A percentile compares a stretch with the other conserved stretches of the same genome.
phyloP scores from a whole-genome alignment of 1,140 invertebrate genomes.

The Panagrolaimus sp. region DNA sequence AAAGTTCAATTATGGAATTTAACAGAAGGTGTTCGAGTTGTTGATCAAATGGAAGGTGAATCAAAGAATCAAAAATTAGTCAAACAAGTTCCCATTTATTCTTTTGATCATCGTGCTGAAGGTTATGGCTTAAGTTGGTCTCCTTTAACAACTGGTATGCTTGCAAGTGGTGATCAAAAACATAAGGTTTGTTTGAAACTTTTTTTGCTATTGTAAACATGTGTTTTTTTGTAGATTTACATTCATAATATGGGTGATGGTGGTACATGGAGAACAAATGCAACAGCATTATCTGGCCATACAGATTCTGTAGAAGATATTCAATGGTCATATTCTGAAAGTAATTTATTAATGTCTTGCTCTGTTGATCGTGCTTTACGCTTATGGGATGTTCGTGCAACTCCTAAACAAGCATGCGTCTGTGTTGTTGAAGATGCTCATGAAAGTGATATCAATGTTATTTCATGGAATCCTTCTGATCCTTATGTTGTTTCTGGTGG shows the following conservation, averaged over 20 bases:
- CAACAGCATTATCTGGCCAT: conserved; percentile 78
- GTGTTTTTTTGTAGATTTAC: conserved; percentile 69
- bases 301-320: conserved; percentile 90
- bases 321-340: conserved; percentile 93
- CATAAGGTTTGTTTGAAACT: conserved; percentile 38
- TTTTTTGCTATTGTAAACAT: conserved; percentile 14
- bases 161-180: conserved; percentile 48
- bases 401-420: conserved; percentile 82
- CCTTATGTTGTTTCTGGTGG: conserved; percentile 84
- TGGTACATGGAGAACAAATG: conserved; percentile 78
- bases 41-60: conserved; percentile 19
- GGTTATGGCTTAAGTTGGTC: conserved; percentile 94
- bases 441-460: conserved; percentile 87
- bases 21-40: conserved; percentile 14
- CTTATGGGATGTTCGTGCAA: conserved; percentile 64
- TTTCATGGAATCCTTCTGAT: conserved; percentile 86
- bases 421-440: conserved; percentile 80
- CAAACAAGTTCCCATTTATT: conserved; percentile 69
- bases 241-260: conserved; percentile 76
- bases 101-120: conserved; percentile 81
- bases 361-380: conserved; percentile 45
- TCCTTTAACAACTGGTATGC: conserved; percentile 67
- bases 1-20: conserved; percentile 48
- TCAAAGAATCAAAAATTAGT: conserved; percentile 45
- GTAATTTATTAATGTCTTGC: conserved; percentile 64